Conservation (phyloP, 2,888 invertebrate genomes). For the Chrysotoxum bicinctum region DNA sequence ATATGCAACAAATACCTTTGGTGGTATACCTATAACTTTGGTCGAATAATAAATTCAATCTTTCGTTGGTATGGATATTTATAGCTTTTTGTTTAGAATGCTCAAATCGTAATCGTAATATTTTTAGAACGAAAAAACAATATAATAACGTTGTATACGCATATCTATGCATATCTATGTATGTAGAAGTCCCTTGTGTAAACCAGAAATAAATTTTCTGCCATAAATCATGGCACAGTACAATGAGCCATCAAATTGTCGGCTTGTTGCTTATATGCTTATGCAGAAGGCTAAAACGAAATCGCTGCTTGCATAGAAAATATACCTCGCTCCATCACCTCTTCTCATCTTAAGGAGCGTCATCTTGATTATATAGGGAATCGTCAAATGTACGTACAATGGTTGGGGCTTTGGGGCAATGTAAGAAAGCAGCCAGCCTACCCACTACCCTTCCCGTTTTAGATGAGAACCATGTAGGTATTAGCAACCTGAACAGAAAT, state of each 20-base stretch:
- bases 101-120: conserved; percentile 5
- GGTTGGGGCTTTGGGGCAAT: background rate
- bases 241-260: conserved; percentile 60
- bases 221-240: conserved; percentile 50
- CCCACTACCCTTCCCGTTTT: background rate
- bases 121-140: background rate
- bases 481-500: too few relatives aligned
- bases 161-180: background rate
- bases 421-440: background rate
- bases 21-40: background rate
- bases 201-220: conserved; percentile 37
- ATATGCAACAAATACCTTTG: too few relatives aligned
- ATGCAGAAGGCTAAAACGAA: conserved; percentile 37
- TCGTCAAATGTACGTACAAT: too few relatives aligned
- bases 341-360: conserved; percentile 3
- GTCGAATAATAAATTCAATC: conserved; percentile 28
- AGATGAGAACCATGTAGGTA: conserved; percentile 20
- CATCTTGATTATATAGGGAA: background rate
- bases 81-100: conserved; percentile 4
- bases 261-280: conserved; percentile 25
- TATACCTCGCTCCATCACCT: background rate
- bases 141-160: too few relatives aligned
- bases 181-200: conserved; percentile 23
- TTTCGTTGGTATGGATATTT: conserved; percentile 7
- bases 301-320: conserved; percentile 31